Percentiles rank a stretch among this genome's conserved stretches.
These are phyloP conservation scores for Gyps fulvus DNA, from an alignment of 2,113 vertebrate genomes.

Conservation along the genomic window DNA sequence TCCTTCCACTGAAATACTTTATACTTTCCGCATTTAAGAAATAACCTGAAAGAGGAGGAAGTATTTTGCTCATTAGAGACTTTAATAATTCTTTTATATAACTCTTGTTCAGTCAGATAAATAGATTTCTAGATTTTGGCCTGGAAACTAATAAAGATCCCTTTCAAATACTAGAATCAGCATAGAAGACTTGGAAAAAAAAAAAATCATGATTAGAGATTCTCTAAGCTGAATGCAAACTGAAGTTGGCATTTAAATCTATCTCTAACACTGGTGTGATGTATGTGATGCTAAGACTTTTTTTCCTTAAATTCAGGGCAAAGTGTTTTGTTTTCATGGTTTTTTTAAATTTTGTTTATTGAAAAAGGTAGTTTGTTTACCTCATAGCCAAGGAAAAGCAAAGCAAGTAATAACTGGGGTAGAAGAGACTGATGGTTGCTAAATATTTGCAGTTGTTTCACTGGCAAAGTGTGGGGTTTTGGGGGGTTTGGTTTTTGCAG, in stretches of 20 bases:
- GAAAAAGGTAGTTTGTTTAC: background rate
- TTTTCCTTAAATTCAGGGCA: background rate
- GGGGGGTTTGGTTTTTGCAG: rapidly evolving
- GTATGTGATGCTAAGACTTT: background rate
- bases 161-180: background rate
- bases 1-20: background rate
- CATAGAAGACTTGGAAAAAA: background rate
- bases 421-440: background rate
- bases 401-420: background rate
- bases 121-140: background rate
- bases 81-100: background rate
- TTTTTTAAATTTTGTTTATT: background rate
- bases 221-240: background rate
- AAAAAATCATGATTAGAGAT: background rate
- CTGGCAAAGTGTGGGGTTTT: rapidly evolving
- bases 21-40: background rate
- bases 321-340: background rate
- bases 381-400: background rate
- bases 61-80: background rate
- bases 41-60: background rate
- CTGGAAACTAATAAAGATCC: background rate
- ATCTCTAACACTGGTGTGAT: background rate
- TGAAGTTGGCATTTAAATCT: background rate
- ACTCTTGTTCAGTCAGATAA: background rate
- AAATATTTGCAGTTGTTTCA: background rate